Base-by-base conservation (phyloP, 2,888 invertebrate genomes). In the Nezara viridula region DNA sequence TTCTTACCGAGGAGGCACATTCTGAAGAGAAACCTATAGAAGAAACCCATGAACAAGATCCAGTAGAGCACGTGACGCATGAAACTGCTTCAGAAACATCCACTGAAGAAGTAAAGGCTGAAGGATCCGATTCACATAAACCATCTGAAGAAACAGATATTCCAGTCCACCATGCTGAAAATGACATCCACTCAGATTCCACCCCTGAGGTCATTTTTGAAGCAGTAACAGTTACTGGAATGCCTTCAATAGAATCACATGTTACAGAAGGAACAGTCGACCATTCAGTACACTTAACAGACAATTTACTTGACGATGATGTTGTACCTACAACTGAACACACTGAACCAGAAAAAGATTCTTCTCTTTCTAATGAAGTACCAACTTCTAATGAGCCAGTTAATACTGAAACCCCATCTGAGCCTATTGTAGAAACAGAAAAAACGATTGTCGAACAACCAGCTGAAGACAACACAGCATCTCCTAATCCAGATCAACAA, bases 361-460 rank as follows among this genome's bases (percentile, higher is more conserved):
- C 86, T 32, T 87, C 88, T 47, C 88, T 85, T 37, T 85, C 88
- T 50, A 87, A 85, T 87, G 90, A 86, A 27, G 86, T 44, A 86
- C 32, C 24, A 24, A 21, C 32, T 47, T 55, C 85, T 55, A 47
- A 90, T 40, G 24, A 89, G 21, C 40, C 40, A 86, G 49, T 47
- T 40, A 89, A 85, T 88, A 89, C 89, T 88, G 90, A 89, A 87
- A 86, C 37, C 32, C 85, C 77, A 88, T 40, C 40, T 40, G 55
- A 89, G 55, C 73, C 50, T 49, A 47, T 21, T n/a, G 24, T n/a
- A n/a, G 44, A 40, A 81, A 81, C 81, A 81, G 44, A 81, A 44
- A 81, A 81, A 44, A 40, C 44, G 24, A 47, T 81, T 16, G n/a
- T n/a, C 6, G 44, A 81, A 44, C 81, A 50, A 52, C n/a, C 37